Evolutionary conservation across 35 echinoderm and acorn worm genomes (phyloP), one percentile per base, ranked within the genome.

Genomic region (Heliocidaris erythrogramma): DNA sequence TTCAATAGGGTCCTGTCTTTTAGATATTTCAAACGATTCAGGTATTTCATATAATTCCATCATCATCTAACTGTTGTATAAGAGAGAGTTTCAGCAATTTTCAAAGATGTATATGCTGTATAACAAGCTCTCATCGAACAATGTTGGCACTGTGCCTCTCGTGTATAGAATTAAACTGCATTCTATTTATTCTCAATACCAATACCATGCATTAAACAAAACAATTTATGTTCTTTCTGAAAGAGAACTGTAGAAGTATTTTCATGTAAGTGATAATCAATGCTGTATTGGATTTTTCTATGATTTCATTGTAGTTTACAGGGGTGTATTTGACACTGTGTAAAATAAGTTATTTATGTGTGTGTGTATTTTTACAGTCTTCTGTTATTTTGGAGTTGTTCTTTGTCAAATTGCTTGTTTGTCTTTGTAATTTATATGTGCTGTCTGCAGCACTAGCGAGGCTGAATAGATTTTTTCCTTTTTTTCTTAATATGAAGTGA

Each of bases 21-120:
- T 78, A 71, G 2, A 18, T 78, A n/a, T 78, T 78, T 78, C 65
- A 78, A 21, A 27, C 27, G 18, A 78, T 78, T 78, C 65, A 78
- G 65, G 65, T 78, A 78, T 78, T 78, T 78, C 65, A 78, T 78
- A 24, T 78, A 78, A 78, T 78, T 78, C 65, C 65, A 78, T 78
- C 27, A 78, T 78, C 27, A 27, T 78, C 65, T 78, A 78, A 21
- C 65, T 78, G 5, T 78, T 78, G 7, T 78, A 78, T 78, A 27
- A 78, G 65, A 78, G 17, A 8, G 27, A 27, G 12, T 8, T n/a
- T 78, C 65, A 27, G 65, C 17, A 7, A 56, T 78, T 78, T 78
- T 78, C 65, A 78, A 24, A 78, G 5, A n/a, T 78, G 21, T 29
- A 78, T 78, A 78, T 27, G 27, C 65, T 78, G 27, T 78, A 78